phyloP scores from a whole-genome alignment of 2,113 vertebrate genomes.

The Calyptomena viridis region DNA sequence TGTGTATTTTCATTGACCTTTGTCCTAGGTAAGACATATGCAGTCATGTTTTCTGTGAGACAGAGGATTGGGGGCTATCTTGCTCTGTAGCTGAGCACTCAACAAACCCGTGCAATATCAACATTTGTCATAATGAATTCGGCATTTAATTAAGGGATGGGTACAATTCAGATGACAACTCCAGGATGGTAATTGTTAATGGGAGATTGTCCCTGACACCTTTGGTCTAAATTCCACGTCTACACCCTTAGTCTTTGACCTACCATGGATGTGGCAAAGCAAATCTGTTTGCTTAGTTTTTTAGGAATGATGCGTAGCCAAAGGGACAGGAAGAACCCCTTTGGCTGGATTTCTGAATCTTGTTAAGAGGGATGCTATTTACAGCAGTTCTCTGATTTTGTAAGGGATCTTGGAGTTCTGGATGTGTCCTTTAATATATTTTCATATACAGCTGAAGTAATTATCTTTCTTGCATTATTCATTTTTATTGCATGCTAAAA shows the following conservation, averaged over 20 bases:
- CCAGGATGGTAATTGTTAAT: not conserved
- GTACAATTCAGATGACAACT: not conserved
- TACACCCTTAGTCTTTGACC: not conserved
- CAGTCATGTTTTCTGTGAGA: fast-evolving
- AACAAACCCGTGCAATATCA: not conserved
- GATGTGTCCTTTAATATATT: not conserved
- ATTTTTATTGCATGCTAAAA: constrained; percentile 55
- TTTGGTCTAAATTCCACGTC: not conserved
- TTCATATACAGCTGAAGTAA: not conserved
- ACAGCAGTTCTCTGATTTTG: not conserved
- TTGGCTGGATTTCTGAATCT: not conserved
- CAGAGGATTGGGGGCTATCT: not conserved
- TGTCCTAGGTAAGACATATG: not conserved
- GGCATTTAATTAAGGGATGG: not conserved
- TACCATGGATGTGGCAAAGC: not conserved
- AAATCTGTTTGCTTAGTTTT: not conserved
- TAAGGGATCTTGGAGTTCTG: not conserved
- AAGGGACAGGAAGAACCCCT: not conserved
- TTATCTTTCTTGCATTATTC: not conserved
- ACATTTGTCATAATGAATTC: not conserved
- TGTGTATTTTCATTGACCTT: not conserved
- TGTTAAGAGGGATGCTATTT: not conserved
- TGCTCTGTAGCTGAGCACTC: not conserved
- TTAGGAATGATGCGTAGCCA: not conserved
- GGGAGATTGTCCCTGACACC: not conserved